phyloP scores from a whole-genome alignment of 2,797 vertebrate genomes.

The Pygocentrus nattereri region DNA sequence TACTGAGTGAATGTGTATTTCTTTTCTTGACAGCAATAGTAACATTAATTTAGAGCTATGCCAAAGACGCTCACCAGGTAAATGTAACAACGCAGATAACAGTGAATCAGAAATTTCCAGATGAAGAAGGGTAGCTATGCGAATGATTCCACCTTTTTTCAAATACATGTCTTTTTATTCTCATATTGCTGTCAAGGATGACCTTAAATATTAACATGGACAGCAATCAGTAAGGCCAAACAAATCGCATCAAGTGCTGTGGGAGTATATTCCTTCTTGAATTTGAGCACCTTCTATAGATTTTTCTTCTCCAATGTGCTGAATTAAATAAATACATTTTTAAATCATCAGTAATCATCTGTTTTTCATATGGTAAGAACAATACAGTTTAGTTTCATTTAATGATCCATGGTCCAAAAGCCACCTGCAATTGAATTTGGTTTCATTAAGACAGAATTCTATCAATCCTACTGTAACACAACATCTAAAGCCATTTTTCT shows the following conservation, averaged over 20 bases:
- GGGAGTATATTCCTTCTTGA: background rate
- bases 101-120: background rate
- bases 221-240: slow-evolving; percentile 28
- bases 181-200: background rate
- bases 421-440: background rate
- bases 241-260: background rate
- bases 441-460: background rate
- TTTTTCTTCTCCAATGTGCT: background rate
- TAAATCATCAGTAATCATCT: background rate
- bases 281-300: background rate
- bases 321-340: background rate
- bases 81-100: background rate
- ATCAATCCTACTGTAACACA: background rate
- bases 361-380: background rate
- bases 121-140: no score
- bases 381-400: background rate
- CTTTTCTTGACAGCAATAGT: slow-evolving; percentile 41
- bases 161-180: background rate
- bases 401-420: background rate
- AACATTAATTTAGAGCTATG: slow-evolving; percentile 42
- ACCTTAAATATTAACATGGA: background rate
- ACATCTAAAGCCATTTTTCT: background rate
- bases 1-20: slow-evolving; percentile 42
- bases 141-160: background rate
- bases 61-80: slow-evolving; percentile 48